Percentiles rank a stretch among this genome's conserved stretches.
Evolutionary conservation across 2,888 invertebrate genomes (phyloP).

Genomic region (Ophion ventricosus): DNA sequence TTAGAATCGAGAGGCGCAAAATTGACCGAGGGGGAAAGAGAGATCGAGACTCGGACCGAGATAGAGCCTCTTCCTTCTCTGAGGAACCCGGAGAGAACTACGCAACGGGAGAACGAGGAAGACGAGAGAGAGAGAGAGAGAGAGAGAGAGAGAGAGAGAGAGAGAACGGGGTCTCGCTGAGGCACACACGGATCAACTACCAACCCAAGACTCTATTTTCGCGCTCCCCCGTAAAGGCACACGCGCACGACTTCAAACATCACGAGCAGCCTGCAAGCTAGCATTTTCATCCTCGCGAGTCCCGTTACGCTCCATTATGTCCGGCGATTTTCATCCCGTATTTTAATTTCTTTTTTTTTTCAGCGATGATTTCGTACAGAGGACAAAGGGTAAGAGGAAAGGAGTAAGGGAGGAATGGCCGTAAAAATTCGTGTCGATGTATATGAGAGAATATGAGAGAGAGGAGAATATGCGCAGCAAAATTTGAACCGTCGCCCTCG

Average conservation of each 20-base stretch:
- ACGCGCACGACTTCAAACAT: slow-evolving; percentile 37
- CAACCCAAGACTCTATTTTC: slow-evolving; percentile 63
- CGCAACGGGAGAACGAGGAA: slow-evolving; percentile 28
- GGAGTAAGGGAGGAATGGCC: background rate
- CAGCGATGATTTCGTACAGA: background rate
- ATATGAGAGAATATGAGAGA: background rate
- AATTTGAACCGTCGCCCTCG: slow-evolving; percentile 52
- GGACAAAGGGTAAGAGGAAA: background rate
- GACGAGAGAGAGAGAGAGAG: slow-evolving; percentile 30
- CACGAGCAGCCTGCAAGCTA: slow-evolving; percentile 1
- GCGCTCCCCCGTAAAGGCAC: slow-evolving; percentile 61
- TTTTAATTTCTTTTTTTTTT: background rate
- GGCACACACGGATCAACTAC: slow-evolving; percentile 18
- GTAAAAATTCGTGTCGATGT: background rate
- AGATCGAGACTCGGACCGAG: slow-evolving; percentile 4
- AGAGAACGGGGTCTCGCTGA: slow-evolving; percentile 39
- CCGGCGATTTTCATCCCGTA: background rate
- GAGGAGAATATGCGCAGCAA: slow-evolving; percentile 13
- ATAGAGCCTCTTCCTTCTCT: slow-evolving; percentile 33
- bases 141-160: background rate
- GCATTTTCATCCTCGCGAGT: slow-evolving; percentile 16
- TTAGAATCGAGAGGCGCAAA: background rate
- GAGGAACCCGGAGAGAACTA: slow-evolving; percentile 42
- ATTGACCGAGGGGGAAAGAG: background rate
- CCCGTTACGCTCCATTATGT: background rate